phyloP scores from a whole-genome alignment of 2,888 invertebrate species.

The Chirona hameri region DNA sequence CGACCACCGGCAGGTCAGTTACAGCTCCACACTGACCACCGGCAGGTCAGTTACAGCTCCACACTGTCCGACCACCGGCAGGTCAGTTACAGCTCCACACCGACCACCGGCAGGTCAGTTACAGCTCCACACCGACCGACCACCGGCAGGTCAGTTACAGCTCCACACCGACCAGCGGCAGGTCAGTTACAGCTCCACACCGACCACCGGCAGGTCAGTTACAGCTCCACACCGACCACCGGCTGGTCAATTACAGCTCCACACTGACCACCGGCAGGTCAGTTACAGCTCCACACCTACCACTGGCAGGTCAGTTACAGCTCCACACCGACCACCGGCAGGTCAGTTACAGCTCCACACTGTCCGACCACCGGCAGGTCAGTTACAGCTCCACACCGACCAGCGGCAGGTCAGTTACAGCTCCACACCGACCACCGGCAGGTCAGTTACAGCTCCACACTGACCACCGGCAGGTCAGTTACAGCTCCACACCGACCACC shows the following conservation, averaged over 20 bases:
- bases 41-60: slow-evolving; percentile 58
- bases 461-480: slow-evolving; percentile 30
- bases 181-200: slow-evolving; percentile 29
- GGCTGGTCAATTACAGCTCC: too few species aligned
- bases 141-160: slow-evolving; percentile 32
- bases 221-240: too few species aligned
- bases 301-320: slow-evolving; percentile 28
- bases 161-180: slow-evolving; percentile 28
- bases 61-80: slow-evolving; percentile 33
- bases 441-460: slow-evolving; percentile 27
- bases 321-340: slow-evolving; percentile 52
- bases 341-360: slow-evolving; percentile 32
- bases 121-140: neutral
- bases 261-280: slow-evolving; percentile 30
- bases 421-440: slow-evolving; percentile 28
- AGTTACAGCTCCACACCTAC: slow-evolving; percentile 26
- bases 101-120: too few species aligned
- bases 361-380: slow-evolving; percentile 35
- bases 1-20: slow-evolving; percentile 30
- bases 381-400: neutral
- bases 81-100: slow-evolving; percentile 22
- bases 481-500: slow-evolving; percentile 40
- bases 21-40: slow-evolving; percentile 40
- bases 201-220: slow-evolving; percentile 34
- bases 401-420: too few species aligned